A percentile compares a stretch with the other conserved stretches of the same genome.
These are phyloP conservation scores for Coecobrya sp. DNA, from an alignment of 2,888 invertebrate species.

Conservation along the genomic window DNA sequence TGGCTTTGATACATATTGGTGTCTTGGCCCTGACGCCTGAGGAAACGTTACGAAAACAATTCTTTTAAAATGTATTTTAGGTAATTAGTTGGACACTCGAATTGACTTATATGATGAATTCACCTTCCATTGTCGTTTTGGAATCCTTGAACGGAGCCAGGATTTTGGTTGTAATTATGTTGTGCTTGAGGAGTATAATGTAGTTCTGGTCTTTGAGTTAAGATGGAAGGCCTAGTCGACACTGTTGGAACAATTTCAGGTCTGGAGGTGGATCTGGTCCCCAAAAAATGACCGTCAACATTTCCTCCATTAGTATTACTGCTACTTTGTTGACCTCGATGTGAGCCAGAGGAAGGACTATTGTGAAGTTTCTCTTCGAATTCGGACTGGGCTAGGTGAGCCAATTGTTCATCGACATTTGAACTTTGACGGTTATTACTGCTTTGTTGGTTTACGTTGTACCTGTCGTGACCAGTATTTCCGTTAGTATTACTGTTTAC, in stretches of 20 bases:
- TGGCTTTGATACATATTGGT: not conserved
- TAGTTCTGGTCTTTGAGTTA: not conserved
- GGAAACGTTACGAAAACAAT: not conserved
- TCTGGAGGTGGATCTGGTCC: not conserved
- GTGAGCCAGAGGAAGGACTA: not conserved
- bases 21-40: not conserved
- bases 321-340: not conserved
- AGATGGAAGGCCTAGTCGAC: not conserved
- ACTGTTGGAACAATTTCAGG: not conserved
- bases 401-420: not conserved
- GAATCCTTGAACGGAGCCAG: not conserved
- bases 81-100: too few species aligned
- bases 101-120: too few species aligned
- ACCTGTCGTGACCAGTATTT: not conserved
- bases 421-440: not conserved
- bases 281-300: not conserved
- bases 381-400: not conserved
- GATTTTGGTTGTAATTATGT: not conserved
- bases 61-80: too few species aligned
- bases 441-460: not conserved
- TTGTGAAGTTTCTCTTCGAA: slow-evolving; percentile 23
- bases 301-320: not conserved
- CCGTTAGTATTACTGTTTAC: not conserved
- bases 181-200: not conserved
- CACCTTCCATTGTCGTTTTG: slow-evolving; percentile 18